Base-by-base conservation (phyloP, 2,113 vertebrate species). In the Nanger granti region DNA sequence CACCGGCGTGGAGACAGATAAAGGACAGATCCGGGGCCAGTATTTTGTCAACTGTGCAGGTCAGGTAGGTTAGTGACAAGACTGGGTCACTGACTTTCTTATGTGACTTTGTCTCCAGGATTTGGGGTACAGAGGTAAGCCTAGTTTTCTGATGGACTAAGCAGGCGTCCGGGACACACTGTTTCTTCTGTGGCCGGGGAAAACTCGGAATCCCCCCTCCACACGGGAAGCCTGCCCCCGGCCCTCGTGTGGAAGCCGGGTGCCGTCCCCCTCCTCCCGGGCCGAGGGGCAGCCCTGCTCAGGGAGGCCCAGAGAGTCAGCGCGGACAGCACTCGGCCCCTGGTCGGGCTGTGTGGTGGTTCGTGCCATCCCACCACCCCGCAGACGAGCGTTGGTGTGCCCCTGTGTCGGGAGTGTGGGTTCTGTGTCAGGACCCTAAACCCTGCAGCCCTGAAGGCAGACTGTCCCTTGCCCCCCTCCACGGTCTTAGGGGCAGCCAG, bases 21-120 rank as follows among this genome's bases (percentile, higher is more conserved):
- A 99, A 89, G 99, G 99, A n/a, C 97, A 98, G 90, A 99, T 99
- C 8, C 98, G 99, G 8, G 99, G 99, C 98, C 99, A 99, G 83
- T 99, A 99, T 98, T 99, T 99, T 0, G 99, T 99, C 31, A 84
- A 55, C 82, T 84, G 49, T 52, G 82, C 82, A 13, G 82, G 82
- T 84, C 82, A 84, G 82, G 82, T 84, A 97, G 87, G 97, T 96
- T 59, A 84, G 84, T 8, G 37, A 29, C 31, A 54, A 49, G 24
- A 49, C 12, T 24, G 55, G 54, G 54, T 80, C 31, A 9, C 85
- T 94, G 64, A 20, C 86, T 89, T 97, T 85, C 17, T 84, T 66
- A 59, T 57, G 57, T 91, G 79, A 96, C 4, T 47, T 69, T 80
- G 11, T 85, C 52, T 60, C 52, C 0, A 26, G 66, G 47, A 87